Conservation (phyloP, 2,888 invertebrate species). For the Scaptomyza tumidula region DNA sequence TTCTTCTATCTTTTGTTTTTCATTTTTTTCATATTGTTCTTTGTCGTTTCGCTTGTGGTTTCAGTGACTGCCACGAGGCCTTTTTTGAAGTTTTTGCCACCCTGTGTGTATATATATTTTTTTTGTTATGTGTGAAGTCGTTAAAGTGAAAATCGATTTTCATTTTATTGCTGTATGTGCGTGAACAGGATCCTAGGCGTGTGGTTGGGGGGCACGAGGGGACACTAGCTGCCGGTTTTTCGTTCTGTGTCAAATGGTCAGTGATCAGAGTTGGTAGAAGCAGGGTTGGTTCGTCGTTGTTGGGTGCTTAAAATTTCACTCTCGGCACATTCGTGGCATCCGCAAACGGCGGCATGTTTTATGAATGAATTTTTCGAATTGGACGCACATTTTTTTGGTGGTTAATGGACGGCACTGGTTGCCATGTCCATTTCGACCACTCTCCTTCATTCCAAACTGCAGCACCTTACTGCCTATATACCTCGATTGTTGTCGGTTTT, state of each 20-base stretch:
- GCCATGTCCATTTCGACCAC: conserved; percentile 9
- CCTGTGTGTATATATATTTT: conserved; percentile 33
- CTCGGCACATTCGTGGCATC: conserved; percentile 51
- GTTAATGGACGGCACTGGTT: conserved; percentile 67
- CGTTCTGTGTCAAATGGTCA: conserved; percentile 36
- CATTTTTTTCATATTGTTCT: conserved; percentile 38
- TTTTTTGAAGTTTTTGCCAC: conserved; percentile 36
- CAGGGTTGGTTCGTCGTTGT: not conserved
- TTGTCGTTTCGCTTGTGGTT: conserved; percentile 62
- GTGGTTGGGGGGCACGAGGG: not conserved
- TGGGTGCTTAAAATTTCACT: conserved; percentile 40
- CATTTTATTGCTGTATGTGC: conserved; percentile 72
- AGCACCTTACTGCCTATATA: conserved; percentile 9
- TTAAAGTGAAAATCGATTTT: conserved; percentile 81
- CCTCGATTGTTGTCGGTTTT: conserved; percentile 29
- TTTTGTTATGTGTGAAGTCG: conserved; percentile 73
- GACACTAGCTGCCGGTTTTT: conserved; percentile 27
- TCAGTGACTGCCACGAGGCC: conserved; percentile 52
- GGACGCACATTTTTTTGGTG: conserved; percentile 67
- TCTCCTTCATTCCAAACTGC: not conserved
- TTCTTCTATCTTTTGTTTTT: conserved; percentile 29
- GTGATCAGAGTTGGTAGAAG: not conserved
- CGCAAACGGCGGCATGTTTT: conserved; percentile 76
- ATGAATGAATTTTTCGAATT: conserved; percentile 78
- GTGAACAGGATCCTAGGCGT: conserved; percentile 36